Evolutionary conservation across 2,888 invertebrate species (phyloP).

Genomic region (Napeogenes sylphis): DNA sequence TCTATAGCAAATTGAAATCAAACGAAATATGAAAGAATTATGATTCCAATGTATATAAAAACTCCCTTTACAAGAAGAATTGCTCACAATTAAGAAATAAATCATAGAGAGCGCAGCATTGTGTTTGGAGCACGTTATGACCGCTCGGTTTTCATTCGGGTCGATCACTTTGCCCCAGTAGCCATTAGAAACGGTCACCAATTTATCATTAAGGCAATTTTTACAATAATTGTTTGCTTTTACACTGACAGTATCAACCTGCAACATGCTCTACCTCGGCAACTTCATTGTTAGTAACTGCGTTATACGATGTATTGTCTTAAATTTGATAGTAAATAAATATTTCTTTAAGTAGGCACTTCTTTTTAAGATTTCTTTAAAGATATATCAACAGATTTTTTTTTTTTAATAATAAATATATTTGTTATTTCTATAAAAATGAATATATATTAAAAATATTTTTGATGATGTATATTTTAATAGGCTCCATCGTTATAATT

Average conservation of each 20-base stretch:
- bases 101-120: slow-evolving; percentile 68
- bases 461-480: no score
- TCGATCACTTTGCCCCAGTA: slow-evolving; percentile 62
- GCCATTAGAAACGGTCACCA: slow-evolving; percentile 74
- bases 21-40: slow-evolving; percentile 52
- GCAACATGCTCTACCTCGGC: slow-evolving; percentile 54
- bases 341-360: no score
- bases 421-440: no score
- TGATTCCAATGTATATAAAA: slow-evolving; percentile 55
- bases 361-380: no score
- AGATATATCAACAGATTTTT: no score
- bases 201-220: slow-evolving; percentile 78
- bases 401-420: no score
- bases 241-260: slow-evolving; percentile 36
- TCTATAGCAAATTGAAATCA: slow-evolving; percentile 22
- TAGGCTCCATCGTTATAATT: no score
- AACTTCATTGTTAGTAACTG: neutral
- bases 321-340: no score
- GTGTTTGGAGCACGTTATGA: slow-evolving; percentile 73
- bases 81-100: slow-evolving; percentile 71
- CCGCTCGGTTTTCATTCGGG: slow-evolving; percentile 60
- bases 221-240: slow-evolving; percentile 74
- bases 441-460: no score
- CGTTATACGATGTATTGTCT: neutral
- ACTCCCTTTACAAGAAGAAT: slow-evolving; percentile 55